These are phyloP conservation scores for Montipora capitata DNA, from an alignment of 92 coral and sea anemone species.

Conservation along the genomic window DNA sequence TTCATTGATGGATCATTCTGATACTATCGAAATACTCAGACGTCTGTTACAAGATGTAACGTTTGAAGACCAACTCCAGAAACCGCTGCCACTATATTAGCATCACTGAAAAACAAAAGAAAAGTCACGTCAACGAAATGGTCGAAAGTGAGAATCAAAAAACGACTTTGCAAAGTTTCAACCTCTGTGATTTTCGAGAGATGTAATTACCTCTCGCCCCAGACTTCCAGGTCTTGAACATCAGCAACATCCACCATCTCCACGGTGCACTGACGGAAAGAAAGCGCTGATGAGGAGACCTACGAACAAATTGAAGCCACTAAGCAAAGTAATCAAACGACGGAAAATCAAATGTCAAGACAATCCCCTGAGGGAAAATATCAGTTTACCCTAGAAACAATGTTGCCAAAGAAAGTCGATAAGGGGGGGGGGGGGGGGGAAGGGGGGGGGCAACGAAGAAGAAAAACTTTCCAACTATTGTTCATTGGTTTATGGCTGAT, in stretches of 20 bases:
- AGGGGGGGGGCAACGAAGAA: too few species aligned
- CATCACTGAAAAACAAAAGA: conserved; percentile 34
- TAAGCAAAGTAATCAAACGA: background rate
- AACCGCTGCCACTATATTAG: conserved; percentile 47
- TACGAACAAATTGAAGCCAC: background rate
- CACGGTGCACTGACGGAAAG: conserved; percentile 22
- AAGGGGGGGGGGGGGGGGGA: too few species aligned
- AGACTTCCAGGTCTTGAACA: conserved; percentile 90
- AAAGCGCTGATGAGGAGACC: conserved; percentile 12
- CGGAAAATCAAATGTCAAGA: background rate
- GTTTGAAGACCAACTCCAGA: conserved; percentile 93
- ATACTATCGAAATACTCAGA: background rate
- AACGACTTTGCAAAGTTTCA: background rate
- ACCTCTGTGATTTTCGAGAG: background rate
- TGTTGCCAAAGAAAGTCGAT: too few species aligned
- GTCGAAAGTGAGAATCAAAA: background rate
- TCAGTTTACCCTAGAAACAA: too few species aligned
- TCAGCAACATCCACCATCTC: conserved; percentile 90
- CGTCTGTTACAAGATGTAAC: conserved; percentile 22
- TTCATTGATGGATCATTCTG: too few species aligned
- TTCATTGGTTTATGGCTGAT: too few species aligned
- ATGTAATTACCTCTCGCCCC: conserved; percentile 76
- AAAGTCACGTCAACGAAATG: background rate
- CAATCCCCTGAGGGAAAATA: too few species aligned
- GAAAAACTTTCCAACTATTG: too few species aligned